A percentile compares a stretch with the other conserved stretches of the same genome.
These are phyloP conservation scores for Gymnocypris eckloni DNA, from an alignment of 2,797 vertebrate species.

Conservation along the genomic window DNA sequence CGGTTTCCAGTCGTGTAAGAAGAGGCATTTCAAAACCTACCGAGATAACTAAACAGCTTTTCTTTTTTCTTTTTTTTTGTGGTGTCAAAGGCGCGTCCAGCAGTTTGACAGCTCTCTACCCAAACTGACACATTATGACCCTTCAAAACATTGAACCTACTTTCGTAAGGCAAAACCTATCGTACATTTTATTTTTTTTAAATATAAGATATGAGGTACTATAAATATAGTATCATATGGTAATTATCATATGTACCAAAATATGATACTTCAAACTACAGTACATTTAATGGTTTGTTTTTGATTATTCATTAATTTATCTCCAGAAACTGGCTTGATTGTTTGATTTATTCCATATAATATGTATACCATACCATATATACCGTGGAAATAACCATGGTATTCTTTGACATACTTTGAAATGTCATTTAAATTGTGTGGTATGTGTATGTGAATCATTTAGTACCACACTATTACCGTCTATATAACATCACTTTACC, in stretches of 20 bases:
- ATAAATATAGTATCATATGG: neutral
- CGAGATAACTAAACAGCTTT: neutral
- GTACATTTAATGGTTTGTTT: neutral
- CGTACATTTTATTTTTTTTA: neutral
- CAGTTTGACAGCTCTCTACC: neutral
- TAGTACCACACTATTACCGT: neutral
- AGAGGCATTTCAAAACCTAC: neutral
- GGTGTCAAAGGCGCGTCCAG: neutral
- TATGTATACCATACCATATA: neutral
- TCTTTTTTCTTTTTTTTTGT: neutral
- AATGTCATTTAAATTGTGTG: neutral
- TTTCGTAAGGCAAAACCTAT: no score
- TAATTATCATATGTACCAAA: neutral
- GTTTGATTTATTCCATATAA: neutral
- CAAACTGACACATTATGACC: neutral
- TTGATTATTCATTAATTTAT: neutral
- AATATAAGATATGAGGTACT: neutral
- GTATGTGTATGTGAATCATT: neutral
- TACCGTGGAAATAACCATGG: neutral
- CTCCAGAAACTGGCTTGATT: neutral
- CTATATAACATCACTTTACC: neutral
- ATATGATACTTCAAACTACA: neutral
- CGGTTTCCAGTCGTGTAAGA: conserved; percentile 4
- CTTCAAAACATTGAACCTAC: neutral
- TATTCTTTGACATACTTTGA: neutral